phyloP scores from a whole-genome alignment of 2,113 vertebrate species.

The Lanius collurio region DNA sequence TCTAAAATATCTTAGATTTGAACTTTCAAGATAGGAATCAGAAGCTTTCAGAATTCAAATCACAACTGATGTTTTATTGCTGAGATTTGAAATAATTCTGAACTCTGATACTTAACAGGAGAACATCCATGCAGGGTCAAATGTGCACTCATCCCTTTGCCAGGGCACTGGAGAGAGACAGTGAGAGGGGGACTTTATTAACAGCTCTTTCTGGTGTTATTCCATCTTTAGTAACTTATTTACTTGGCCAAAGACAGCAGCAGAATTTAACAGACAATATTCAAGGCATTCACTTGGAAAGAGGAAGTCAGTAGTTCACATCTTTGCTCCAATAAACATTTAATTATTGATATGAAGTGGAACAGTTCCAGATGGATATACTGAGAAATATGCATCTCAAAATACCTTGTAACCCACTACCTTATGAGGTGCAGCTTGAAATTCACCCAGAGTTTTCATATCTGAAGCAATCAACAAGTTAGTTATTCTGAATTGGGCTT shows the following conservation, averaged over 20 bases:
- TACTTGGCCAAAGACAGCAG: neutral
- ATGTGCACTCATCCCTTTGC: neutral
- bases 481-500: neutral
- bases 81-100: neutral
- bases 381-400: neutral
- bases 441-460: neutral
- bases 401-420: neutral
- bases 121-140: neutral
- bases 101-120: neutral
- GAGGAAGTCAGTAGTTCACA: neutral
- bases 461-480: neutral
- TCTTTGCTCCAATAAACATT: slow-evolving; percentile 17
- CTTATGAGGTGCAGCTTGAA: neutral
- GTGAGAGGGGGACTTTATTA: neutral
- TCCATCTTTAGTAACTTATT: neutral
- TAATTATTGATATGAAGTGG: slow-evolving; percentile 26
- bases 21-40: neutral
- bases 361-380: neutral
- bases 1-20: neutral
- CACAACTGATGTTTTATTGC: neutral
- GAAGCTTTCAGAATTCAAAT: neutral
- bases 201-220: neutral
- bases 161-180: neutral
- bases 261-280: neutral
- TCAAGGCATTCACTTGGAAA: neutral